Evolutionary conservation across 2,113 vertebrate species (phyloP), one percentile per base, ranked within the genome.

Genomic region (Lasiurus borealis): DNA sequence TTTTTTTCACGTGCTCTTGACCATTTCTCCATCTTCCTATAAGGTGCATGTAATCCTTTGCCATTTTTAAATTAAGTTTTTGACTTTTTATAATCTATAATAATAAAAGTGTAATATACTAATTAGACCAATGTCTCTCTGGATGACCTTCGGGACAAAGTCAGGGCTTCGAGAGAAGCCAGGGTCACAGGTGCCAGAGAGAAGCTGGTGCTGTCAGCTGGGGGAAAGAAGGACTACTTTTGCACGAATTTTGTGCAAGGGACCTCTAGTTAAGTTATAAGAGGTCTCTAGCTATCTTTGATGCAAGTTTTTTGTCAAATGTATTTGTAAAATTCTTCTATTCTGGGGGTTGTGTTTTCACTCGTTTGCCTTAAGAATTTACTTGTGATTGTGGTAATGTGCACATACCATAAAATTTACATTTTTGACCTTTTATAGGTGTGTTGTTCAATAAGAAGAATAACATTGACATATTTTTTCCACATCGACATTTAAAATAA

Each of bases 101-200:
- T n/a, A n/a, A n/a, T n/a, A n/a, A n/a, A n/a, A n/a, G n/a, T n/a
- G n/a, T n/a, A n/a, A 57, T 57, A 57, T 57, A 19, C 54, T 57
- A 57, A 23, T 23, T 57, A 57, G 18, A 21, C 54, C 2, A 8
- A 57, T 3, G 19, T 57, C 54, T 7, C 21, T 57, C 19, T 21
- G 19, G 7, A 57, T 5, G 7, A 54, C 18, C 52, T 54, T 21
- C 52, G 40, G 0, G 18, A 54, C 6, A 1, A 57, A 57, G 54
- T 2, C 52, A 19, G 18, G 18, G 6, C 52, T 54, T 5, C 0
- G 0, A 54, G 52, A 5, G 52, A 54, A 54, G 18, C 52, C 52
- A 5, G 0, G 6, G 52, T 54, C 52, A 18, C 6, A 2, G 52
- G 52, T 54, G 18, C 52, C 52, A 54, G 52, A 54, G 52, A 18